Percentiles rank a stretch among this genome's conserved stretches.
Evolutionary conservation across 2,113 vertebrate genomes (phyloP).

Genomic region (Piaya cayana): DNA sequence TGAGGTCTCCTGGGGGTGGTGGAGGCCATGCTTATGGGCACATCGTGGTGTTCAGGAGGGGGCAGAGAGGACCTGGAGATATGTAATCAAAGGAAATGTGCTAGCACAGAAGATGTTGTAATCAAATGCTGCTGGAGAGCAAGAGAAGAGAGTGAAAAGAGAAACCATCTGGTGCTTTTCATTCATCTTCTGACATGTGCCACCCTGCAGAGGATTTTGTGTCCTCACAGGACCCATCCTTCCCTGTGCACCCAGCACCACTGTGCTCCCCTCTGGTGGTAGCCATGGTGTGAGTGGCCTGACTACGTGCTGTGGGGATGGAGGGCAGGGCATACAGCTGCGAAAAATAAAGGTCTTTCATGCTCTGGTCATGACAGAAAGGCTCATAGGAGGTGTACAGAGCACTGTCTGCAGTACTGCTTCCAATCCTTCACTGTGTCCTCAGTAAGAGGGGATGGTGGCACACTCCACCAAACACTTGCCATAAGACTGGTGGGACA

Average conservation of each 20-base stretch:
- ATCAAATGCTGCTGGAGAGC: not conserved
- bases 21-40: too few relatives aligned
- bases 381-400: not conserved
- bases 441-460: not conserved
- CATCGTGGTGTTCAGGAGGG: not conserved
- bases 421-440: not conserved
- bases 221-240: accelerated
- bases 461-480: not conserved
- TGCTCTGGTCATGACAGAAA: not conserved
- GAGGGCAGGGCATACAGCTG: not conserved
- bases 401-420: not conserved
- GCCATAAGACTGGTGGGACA: not conserved
- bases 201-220: not conserved
- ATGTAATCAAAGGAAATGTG: not conserved
- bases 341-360: not conserved
- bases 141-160: not conserved
- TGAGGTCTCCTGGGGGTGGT: not conserved
- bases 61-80: not conserved
- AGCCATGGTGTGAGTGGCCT: not conserved
- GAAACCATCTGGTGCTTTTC: not conserved
- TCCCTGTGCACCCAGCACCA: accelerated
- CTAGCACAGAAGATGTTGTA: not conserved
- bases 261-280: not conserved
- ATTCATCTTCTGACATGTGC: not conserved
- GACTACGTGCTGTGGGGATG: not conserved